A percentile compares a stretch with the other conserved stretches of the same genome.
These are phyloP conservation scores for Aphelinus atriplicis DNA, from an alignment of 1,140 invertebrate species.

Conservation along the genomic window DNA sequence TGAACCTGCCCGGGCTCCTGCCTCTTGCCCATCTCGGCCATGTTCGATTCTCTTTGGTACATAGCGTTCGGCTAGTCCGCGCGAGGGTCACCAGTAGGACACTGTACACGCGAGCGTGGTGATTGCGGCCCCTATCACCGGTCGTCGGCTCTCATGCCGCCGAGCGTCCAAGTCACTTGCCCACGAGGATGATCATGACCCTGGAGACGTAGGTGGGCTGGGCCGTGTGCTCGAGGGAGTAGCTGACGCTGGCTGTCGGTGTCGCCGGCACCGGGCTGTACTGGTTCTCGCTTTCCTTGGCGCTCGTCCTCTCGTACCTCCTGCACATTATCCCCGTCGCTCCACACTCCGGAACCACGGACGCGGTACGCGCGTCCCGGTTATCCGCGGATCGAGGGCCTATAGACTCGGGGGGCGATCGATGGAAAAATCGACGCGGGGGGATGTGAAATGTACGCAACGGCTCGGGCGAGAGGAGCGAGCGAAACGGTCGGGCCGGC, in stretches of 20 bases:
- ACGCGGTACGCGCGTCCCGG: too few relatives aligned
- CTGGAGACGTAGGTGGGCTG: conserved; percentile 52
- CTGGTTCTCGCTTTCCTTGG: neutral
- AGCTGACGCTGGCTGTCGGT: conserved; percentile 44
- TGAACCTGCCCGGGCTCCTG: conserved; percentile 54
- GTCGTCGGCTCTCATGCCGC: neutral
- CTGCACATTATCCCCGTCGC: conserved; percentile 47
- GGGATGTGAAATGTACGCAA: too few relatives aligned
- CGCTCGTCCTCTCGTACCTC: neutral
- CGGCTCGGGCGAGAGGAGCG: neutral
- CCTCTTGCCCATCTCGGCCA: conserved; percentile 38
- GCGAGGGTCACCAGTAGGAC: neutral
- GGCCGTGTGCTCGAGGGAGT: conserved; percentile 56
- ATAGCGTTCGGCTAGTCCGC: neutral
- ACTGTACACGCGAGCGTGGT: too few relatives aligned
- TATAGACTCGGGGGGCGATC: too few relatives aligned
- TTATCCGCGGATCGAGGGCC: too few relatives aligned
- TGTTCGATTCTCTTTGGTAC: neutral
- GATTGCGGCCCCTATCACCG: neutral
- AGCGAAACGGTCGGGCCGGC: conserved; percentile 2
- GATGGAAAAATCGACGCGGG: too few relatives aligned
- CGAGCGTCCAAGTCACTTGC: conserved; percentile 32
- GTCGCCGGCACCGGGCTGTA: neutral
- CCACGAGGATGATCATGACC: conserved; percentile 52
- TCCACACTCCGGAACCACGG: neutral